Evolutionary conservation across 2,797 vertebrate species (phyloP), one percentile per base, ranked within the genome.

Genomic region (Brachyalestes nurse): DNA sequence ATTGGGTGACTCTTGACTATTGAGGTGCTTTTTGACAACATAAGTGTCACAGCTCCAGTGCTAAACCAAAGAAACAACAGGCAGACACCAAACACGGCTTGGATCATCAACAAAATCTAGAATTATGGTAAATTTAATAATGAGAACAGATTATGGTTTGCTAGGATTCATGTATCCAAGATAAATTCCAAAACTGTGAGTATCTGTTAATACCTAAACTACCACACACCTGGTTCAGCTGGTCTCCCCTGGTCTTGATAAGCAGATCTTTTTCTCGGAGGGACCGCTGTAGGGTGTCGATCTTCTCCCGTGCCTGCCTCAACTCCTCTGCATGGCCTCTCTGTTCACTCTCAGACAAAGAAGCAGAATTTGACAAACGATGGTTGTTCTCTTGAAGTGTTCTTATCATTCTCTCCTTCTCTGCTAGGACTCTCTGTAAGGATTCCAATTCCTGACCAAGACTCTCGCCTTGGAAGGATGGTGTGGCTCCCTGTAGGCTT

Each of bases 371-470:
- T 0, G 96, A 96, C 75, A 99, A 90, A 0, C 96, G 92, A 70
- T 96, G 95, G 86, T 97, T 99, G 87, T 97, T 98, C 90, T 99
- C 97, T 89, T 98, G 96, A 19, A 99, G 95, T 2, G 96, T 98
- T 86, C 88, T 92, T 83, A 99, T 96, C 0, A 88, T 82, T 7
- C 87, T 88, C 21, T 99, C 97, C 83, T 91, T 96, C 85, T 97
- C 96, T 0, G 95, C 88, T 76, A 99, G 69, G 16, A 85, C 91
- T n/a, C 89, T 89, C 78, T 78, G 93, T 75, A 99, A 82, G 6
- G 84, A 90, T n/a, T 91, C 88, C 23, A 96, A 55, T 58, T 97
- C 94, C 55, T 91, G 91, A 72, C 88, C 89, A 72, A 92, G 83
- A 16, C 85, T 85, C 12, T 93, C 91, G 0, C 65, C 60, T 38